phyloP scores from a whole-genome alignment of 2,113 vertebrate species.

The Pachycephala philippinensis region DNA sequence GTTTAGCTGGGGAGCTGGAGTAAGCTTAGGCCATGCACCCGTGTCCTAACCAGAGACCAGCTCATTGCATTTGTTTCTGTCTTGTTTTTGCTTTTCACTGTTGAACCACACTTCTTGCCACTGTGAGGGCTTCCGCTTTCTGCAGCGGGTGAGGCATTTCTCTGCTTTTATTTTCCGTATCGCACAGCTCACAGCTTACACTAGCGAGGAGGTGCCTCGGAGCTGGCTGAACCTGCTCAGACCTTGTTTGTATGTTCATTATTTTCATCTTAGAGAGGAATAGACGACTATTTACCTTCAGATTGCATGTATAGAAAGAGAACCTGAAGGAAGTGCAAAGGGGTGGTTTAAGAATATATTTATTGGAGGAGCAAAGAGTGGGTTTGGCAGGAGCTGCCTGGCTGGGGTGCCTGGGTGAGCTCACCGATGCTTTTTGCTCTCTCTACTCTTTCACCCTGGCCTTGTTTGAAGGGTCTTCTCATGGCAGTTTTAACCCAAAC shows the following conservation, averaged over 20 bases:
- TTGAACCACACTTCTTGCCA: not conserved
- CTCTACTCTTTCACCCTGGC: not conserved
- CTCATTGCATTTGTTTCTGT: not conserved
- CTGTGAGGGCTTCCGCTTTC: not conserved
- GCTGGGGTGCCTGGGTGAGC: not conserved
- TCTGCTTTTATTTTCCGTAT: accelerated
- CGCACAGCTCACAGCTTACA: not conserved
- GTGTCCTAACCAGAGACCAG: not conserved
- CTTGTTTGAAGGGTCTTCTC: conserved; percentile 5
- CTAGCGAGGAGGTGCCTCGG: accelerated
- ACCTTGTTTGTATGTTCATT: not conserved
- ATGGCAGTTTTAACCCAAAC: conserved; percentile 28
- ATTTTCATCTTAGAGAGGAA: not conserved
- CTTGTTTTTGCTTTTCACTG: not conserved
- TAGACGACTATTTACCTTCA: not conserved
- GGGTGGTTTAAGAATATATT: not conserved
- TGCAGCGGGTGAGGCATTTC: not conserved
- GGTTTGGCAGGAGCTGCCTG: not conserved
- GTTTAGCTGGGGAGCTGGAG: not conserved
- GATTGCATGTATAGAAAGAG: not conserved
- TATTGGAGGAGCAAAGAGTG: not conserved
- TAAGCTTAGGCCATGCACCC: accelerated
- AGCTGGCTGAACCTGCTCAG: not conserved
- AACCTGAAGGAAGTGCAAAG: not conserved
- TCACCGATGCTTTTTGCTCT: conserved; percentile 23